Conservation (phyloP, 2,797 vertebrate species). For the Anolis apletophallus region DNA sequence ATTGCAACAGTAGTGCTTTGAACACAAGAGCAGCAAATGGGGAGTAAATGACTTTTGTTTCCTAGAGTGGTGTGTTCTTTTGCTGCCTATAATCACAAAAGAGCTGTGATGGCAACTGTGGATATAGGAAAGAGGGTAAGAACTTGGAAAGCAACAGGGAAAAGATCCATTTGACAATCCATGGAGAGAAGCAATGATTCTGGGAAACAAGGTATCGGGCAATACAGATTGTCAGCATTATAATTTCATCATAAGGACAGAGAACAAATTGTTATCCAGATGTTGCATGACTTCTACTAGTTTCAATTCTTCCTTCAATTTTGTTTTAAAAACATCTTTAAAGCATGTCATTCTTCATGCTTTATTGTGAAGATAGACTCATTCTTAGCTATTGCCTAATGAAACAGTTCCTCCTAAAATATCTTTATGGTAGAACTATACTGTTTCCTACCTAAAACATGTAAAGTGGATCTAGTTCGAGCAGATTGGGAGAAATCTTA, state of each 20-base stretch:
- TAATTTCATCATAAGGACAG: no score
- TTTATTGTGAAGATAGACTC: neutral
- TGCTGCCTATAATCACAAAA: neutral
- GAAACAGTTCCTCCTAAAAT: neutral
- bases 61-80: neutral
- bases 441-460: neutral
- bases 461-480: neutral
- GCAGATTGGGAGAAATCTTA: neutral
- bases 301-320: neutral
- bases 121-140: neutral
- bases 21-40: conserved; percentile 9
- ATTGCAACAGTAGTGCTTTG: conserved; percentile 14
- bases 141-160: neutral
- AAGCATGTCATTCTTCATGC: neutral
- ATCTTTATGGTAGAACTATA: no score
- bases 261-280: no score
- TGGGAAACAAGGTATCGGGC: no score
- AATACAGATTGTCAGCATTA: no score
- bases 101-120: neutral
- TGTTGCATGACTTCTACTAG: neutral
- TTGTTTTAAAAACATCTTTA: neutral
- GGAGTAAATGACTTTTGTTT: neutral
- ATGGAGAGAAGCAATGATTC: neutral
- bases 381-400: neutral
- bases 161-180: neutral